Evolutionary conservation across 2,113 vertebrate genomes (phyloP).

Genomic region (Ceyx margarethae): DNA sequence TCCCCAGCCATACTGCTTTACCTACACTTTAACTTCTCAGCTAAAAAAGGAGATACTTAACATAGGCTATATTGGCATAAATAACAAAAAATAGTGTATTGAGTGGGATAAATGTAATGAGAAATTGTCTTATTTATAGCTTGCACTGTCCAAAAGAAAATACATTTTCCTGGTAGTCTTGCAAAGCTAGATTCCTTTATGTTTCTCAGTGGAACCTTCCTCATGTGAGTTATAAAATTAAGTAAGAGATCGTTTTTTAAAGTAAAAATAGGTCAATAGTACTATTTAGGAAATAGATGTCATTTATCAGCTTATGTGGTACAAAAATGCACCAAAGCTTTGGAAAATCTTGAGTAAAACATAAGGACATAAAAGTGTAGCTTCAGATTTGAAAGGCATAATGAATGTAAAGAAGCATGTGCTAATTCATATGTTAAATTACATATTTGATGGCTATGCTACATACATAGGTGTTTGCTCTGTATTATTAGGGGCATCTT

Average conservation of each 20-base stretch:
- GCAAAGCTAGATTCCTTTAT: neutral
- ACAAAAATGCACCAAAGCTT: neutral
- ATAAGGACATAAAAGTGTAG: neutral
- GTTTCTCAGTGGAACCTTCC: neutral
- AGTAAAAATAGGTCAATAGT: neutral
- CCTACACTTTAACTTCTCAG: neutral
- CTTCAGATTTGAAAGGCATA: neutral
- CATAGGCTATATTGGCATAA: neutral
- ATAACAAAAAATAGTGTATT: neutral
- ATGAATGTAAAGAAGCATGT: neutral
- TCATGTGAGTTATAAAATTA: neutral
- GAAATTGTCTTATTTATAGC: conserved; percentile 4
- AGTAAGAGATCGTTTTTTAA: neutral
- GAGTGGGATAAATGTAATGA: neutral
- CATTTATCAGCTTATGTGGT: neutral
- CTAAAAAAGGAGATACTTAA: neutral
- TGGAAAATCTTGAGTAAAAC: neutral
- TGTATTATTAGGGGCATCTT: neutral
- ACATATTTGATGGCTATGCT: neutral
- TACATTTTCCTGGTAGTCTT: neutral
- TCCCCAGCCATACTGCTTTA: neutral
- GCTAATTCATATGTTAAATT: neutral
- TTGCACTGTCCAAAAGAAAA: neutral
- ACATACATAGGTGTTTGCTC: neutral
- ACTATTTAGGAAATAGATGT: neutral